A percentile compares a stretch with the other conserved stretches of the same genome.
phyloP scores from a whole-genome alignment of 1,140 invertebrate species.

The Aphis craccivora region DNA sequence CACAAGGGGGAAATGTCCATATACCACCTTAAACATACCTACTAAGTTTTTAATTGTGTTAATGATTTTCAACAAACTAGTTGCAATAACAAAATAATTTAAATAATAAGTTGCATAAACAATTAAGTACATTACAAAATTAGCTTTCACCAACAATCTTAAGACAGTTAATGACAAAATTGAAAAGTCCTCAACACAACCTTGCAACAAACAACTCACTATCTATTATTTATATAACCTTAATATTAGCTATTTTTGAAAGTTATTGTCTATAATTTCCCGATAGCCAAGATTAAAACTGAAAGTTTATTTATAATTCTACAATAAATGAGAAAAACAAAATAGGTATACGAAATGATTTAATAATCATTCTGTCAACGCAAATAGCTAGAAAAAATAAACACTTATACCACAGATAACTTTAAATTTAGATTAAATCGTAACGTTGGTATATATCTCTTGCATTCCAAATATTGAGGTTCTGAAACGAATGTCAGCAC shows the following conservation, averaged over 20 bases:
- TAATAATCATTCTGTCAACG: too few species aligned
- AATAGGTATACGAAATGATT: too few species aligned
- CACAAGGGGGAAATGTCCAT: too few species aligned
- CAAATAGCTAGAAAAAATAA: too few species aligned
- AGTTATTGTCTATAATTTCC: neutral
- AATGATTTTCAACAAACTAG: neutral
- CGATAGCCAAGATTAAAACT: too few species aligned
- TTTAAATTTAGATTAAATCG: neutral
- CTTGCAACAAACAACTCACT: too few species aligned
- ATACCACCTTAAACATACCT: too few species aligned
- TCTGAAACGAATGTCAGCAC: neutral
- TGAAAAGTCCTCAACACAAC: too few species aligned
- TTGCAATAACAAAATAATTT: neutral
- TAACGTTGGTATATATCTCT: neutral
- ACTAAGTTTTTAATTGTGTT: neutral
- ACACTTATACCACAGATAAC: neutral
- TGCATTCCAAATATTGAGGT: neutral
- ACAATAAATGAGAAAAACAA: too few species aligned
- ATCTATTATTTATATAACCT: neutral
- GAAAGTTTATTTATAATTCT: too few species aligned
- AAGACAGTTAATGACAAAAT: neutral
- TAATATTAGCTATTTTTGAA: neutral
- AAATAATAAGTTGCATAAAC: neutral
- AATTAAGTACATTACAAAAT: neutral
- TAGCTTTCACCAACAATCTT: neutral